Evolutionary conservation across 2,888 invertebrate species (phyloP).

Genomic region (Dasysyrphus tricinctus): DNA sequence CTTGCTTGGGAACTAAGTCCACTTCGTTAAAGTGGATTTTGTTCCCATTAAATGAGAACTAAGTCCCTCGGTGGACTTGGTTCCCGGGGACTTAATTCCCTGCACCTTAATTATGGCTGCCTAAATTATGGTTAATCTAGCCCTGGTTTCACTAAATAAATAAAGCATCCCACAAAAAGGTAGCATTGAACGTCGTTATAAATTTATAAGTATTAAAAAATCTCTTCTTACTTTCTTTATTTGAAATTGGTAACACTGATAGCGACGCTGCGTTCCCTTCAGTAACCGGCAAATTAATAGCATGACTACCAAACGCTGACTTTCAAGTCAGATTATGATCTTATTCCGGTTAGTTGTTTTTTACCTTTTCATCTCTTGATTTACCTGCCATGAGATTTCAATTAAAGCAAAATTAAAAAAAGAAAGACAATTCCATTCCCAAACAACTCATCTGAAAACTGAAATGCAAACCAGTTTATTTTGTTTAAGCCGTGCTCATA

Average conservation of each 20-base stretch:
- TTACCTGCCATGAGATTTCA: not conserved
- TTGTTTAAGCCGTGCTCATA: not conserved
- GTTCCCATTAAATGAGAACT: too few relatives aligned
- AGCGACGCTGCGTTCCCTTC: constrained; percentile 15
- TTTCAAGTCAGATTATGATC: not conserved
- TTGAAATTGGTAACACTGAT: constrained; percentile 22
- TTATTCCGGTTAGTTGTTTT: constrained; percentile 18
- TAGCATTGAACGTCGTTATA: too few relatives aligned
- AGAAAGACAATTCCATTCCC: not conserved
- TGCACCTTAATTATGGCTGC: too few relatives aligned
- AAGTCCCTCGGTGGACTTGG: too few relatives aligned
- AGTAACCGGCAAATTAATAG: constrained; percentile 16
- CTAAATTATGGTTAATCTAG: too few relatives aligned
- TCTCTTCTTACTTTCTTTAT: too few relatives aligned
- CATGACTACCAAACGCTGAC: not conserved
- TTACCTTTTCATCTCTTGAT: not conserved
- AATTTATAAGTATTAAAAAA: too few relatives aligned
- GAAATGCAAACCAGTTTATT: constrained; percentile 18
- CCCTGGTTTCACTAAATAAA: too few relatives aligned
- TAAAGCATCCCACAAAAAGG: too few relatives aligned
- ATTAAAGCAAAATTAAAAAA: not conserved
- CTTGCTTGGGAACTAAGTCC: too few relatives aligned
- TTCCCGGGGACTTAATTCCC: too few relatives aligned
- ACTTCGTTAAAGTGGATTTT: too few relatives aligned
- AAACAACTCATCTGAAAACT: constrained; percentile 28